Evolutionary conservation across 2,888 invertebrate genomes (phyloP), one percentile per base, ranked within the genome.

Genomic region (Agonopterix alstromeriana): DNA sequence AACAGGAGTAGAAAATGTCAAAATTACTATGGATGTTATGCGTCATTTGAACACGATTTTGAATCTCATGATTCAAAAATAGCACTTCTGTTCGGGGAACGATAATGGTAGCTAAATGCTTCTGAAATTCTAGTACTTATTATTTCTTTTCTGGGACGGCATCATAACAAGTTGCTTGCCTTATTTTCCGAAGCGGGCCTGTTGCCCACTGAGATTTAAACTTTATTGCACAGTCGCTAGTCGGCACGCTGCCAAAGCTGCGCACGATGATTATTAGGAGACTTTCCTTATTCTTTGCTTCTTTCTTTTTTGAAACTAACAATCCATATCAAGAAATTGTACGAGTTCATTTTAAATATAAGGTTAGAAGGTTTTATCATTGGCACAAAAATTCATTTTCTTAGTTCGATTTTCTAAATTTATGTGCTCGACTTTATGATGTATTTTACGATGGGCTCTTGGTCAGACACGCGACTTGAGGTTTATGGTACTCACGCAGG

Each of bases 361-460:
- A 27, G 27, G 27, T 27, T 27, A 27, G 27, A 27, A 27, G 38
- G 4, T 42, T 41, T 41, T 12, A 2, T 42, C 12, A 42, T 42
- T 42, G 12, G 48, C 4, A 57, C 52, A 56, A 48, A 58, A 62
- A 73, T 76, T 75, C 64, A 75, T 77, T 70, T 69, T 67, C 63
- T 53, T 57, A 71, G 63, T 66, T 78, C 77, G 77, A 82, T 82
- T 81, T 80, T 77, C 65, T 68, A 77, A 82, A 81, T 77, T 82
- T 77, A 83, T 82, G 77, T 71, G 64, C 65, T 64, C 66, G 58
- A 69, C 60, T 84, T 84, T 84, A 82, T 81, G 80, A 71, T 76
- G 73, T 75, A 77, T 75, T 84, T 84, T 82, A 84, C 82, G 82
- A 80, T 76, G 66, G 68, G 74, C 76, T 75, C 73, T 77, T 75